A percentile compares a stretch with the other conserved stretches of the same genome.
Evolutionary conservation across 2,888 invertebrate genomes (phyloP).

Genomic region (Temnothorax rugatulus): DNA sequence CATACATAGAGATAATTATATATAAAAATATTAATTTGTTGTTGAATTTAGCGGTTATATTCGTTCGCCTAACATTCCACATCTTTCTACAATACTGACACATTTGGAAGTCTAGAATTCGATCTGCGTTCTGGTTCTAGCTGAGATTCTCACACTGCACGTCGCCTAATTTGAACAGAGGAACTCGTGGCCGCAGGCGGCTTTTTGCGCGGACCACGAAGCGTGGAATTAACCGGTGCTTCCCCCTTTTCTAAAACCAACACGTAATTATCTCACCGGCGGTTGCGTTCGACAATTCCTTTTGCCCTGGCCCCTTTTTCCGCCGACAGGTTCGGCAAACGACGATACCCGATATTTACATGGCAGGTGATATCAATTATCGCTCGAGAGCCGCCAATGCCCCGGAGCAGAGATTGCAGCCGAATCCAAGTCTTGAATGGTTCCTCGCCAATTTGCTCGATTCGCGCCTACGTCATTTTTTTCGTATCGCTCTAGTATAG

Average conservation of each 20-base stretch:
- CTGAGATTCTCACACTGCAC: constrained; percentile 30
- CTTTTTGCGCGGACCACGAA: constrained; percentile 70
- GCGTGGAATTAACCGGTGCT: constrained; percentile 83
- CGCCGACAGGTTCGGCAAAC: constrained; percentile 72
- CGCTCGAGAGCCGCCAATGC: constrained; percentile 77
- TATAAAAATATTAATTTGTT: not conserved
- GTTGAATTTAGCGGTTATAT: not conserved
- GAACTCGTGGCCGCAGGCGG: constrained; percentile 62
- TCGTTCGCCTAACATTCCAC: not conserved
- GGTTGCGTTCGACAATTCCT: constrained; percentile 79
- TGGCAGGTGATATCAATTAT: constrained; percentile 86
- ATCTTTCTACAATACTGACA: not conserved
- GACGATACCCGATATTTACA: constrained; percentile 84
- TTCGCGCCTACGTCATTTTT: constrained; percentile 75
- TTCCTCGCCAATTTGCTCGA: constrained; percentile 79
- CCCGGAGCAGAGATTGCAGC: constrained; percentile 73
- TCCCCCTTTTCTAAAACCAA: constrained; percentile 86
- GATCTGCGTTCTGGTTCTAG: constrained; percentile 13
- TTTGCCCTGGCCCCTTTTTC: constrained; percentile 67
- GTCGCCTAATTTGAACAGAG: constrained; percentile 54
- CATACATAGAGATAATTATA: not conserved
- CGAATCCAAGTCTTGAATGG: constrained; percentile 57
- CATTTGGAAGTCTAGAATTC: not conserved
- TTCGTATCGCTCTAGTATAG: constrained; percentile 55
- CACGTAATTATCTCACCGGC: constrained; percentile 85